phyloP scores from a whole-genome alignment of 2,113 vertebrate genomes.

The Spilogale gracilis region DNA sequence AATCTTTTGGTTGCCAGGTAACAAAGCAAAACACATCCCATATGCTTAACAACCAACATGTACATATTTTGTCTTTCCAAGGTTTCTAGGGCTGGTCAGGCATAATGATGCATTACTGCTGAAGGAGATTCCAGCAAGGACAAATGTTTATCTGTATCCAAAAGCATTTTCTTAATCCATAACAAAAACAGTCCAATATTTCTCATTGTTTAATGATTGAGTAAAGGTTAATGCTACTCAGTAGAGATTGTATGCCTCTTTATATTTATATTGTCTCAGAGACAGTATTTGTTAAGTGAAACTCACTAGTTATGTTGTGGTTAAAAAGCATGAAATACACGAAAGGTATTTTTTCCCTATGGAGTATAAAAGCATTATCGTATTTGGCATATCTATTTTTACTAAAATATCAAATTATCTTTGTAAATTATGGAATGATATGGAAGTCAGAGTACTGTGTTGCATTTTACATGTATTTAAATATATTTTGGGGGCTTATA shows the following conservation, averaged over 20 bases:
- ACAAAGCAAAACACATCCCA: constrained; percentile 90
- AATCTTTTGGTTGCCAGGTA: constrained; percentile 90
- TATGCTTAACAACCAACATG: constrained; percentile 91
- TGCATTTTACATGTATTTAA: not conserved
- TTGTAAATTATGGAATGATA: not conserved
- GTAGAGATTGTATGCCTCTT: constrained; percentile 3
- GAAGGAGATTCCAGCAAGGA: constrained; percentile 87
- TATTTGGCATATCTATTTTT: not conserved
- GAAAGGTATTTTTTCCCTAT: not conserved
- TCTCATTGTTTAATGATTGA: constrained; percentile 84
- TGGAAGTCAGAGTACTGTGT: not conserved
- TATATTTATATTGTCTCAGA: not conserved
- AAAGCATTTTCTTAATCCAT: constrained; percentile 88
- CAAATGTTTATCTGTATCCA: constrained; percentile 92
- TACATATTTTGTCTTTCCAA: constrained; percentile 92
- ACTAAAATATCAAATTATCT: constrained; percentile 29
- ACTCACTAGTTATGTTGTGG: not conserved
- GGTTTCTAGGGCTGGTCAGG: constrained; percentile 91
- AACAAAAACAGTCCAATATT: constrained; percentile 87
- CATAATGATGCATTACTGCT: constrained; percentile 88
- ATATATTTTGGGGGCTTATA: constrained; percentile 35
- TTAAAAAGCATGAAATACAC: not conserved
- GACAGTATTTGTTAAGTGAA: constrained; percentile 29
- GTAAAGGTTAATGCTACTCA: constrained; percentile 80
- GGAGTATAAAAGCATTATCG: not conserved